Conservation (phyloP, 2,888 invertebrate genomes). For the Bedellia somnulentella region DNA sequence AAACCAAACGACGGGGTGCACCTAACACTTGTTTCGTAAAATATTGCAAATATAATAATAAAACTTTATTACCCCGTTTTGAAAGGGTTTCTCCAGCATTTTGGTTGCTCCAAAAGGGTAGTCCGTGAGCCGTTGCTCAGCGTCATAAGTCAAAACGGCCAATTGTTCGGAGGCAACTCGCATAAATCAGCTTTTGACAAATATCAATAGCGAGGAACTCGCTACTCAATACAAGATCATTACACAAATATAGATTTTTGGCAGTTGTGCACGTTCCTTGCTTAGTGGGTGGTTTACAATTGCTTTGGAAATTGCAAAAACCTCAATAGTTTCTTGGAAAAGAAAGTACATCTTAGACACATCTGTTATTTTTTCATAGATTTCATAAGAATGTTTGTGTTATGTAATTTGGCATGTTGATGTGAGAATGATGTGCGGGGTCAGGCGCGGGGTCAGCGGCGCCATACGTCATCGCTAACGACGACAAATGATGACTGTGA, state of each 20-base stretch:
- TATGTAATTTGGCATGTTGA: not conserved
- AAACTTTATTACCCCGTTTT: conserved; percentile 56
- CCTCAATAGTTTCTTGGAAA: conserved; percentile 31
- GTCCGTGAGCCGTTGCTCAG: conserved; percentile 30
- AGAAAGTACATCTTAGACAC: conserved; percentile 29
- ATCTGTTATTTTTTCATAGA: conserved; percentile 8
- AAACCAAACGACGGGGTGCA: conserved; percentile 37
- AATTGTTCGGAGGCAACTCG: conserved; percentile 51
- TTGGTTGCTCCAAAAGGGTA: conserved; percentile 36
- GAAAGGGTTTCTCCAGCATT: conserved; percentile 46
- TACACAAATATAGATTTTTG: conserved; percentile 59
- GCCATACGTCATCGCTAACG: conserved; percentile 57
- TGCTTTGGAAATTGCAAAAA: conserved; percentile 26
- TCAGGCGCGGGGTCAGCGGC: conserved; percentile 40
- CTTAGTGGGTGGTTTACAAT: conserved; percentile 45
- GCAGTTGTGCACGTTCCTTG: conserved; percentile 45
- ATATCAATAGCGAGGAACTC: conserved; percentile 30
- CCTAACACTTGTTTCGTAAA: conserved; percentile 30
- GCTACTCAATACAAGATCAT: conserved; percentile 53
- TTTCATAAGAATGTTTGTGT: not conserved
- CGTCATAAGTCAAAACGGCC: conserved; percentile 46
- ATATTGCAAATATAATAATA: conserved; percentile 58
- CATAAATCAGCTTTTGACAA: conserved; percentile 53
- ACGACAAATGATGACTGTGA: conserved; percentile 55
- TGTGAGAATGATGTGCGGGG: conserved; percentile 43